Base-by-base conservation (phyloP, 2,113 vertebrate species). In the Odontesthes bonariensis region DNA sequence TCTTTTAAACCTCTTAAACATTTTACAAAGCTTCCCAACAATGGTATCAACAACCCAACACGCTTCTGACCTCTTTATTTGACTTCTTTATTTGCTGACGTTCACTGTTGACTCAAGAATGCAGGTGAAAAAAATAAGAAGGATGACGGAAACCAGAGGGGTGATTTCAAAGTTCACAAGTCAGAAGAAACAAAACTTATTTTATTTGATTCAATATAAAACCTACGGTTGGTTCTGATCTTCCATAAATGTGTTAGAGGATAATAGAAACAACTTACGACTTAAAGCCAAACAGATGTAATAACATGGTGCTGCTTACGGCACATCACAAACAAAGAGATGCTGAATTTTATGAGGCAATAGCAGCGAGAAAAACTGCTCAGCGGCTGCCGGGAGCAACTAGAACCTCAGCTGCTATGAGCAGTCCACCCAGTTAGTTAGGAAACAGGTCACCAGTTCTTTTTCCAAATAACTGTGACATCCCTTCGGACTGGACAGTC, bases 41-140 rank as follows among this genome's bases (percentile, higher is more conserved):
- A 60, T 51, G 8, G 6, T 35, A 71, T 77, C 55, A 60, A 65
- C 4, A 60, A 61, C 57, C 22, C 12, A 46, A 73, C 53, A 61
- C 52, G 33, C 23, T n/a, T 74, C 14, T 42, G 17, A 68, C 66
- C 64, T 60, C 7, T 32, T 70, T 57, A 47, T 47, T 68, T n/a
- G n/a, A n/a, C n/a, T n/a, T 46, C 19, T 31, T 75, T 56, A 3
- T 72, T 83, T 71, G 54, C 7, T 63, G 71, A 73, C 7, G 3
- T 46, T 64, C 6, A 59, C 31, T 23, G 7, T 0, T 72, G 44
- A 69, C 44, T 62, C 8, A 63, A 42, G 53, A 47, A 13, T 67
- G 16, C 62, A 42, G 0, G 32, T 27, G 31, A 32, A 74, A 54
- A 56, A 69, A 69, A 16, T 2, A 52, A 49, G 0, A 35, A 31